Conservation (phyloP, 2,113 vertebrate species). For the Pholis gunnellus region DNA sequence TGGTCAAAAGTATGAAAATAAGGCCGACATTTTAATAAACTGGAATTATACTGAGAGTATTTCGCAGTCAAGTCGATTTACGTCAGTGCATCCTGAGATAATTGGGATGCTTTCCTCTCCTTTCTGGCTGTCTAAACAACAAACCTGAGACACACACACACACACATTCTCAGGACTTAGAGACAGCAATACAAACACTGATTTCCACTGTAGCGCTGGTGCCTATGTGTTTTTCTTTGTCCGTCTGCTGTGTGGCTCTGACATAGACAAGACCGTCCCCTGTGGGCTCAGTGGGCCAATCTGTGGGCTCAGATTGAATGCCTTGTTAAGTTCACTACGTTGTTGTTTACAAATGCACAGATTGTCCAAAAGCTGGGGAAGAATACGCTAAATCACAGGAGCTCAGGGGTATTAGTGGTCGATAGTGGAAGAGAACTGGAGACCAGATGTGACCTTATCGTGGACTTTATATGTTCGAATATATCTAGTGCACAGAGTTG, state of each 20-base stretch:
- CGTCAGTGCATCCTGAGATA: neutral
- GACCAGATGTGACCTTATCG: slow-evolving; percentile 18
- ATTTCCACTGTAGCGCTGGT: neutral
- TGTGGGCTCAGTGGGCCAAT: slow-evolving; percentile 11
- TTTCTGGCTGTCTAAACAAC: slow-evolving; percentile 19
- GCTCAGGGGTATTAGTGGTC: neutral
- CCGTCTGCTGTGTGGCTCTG: neutral
- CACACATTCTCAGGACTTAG: neutral
- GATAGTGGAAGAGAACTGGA: slow-evolving; percentile 14
- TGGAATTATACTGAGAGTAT: neutral
- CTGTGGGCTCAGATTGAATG: slow-evolving; percentile 26
- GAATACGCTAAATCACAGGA: slow-evolving; percentile 24
- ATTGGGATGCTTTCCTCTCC: neutral
- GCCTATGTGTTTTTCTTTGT: neutral
- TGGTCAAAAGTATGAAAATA: neutral
- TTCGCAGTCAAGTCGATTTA: neutral
- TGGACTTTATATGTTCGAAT: neutral
- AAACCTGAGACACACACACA: neutral
- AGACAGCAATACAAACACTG: slow-evolving; percentile 1
- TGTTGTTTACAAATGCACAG: slow-evolving; percentile 35
- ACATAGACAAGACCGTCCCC: slow-evolving; percentile 33
- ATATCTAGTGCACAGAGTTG: neutral
- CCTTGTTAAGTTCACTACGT: slow-evolving; percentile 39
- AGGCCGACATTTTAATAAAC: neutral
- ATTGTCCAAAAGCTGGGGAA: slow-evolving; percentile 24